A percentile compares a stretch with the other conserved stretches of the same genome.
Evolutionary conservation across 1,140 invertebrate species (phyloP).

Genomic region (Bombus vancouverensis): DNA sequence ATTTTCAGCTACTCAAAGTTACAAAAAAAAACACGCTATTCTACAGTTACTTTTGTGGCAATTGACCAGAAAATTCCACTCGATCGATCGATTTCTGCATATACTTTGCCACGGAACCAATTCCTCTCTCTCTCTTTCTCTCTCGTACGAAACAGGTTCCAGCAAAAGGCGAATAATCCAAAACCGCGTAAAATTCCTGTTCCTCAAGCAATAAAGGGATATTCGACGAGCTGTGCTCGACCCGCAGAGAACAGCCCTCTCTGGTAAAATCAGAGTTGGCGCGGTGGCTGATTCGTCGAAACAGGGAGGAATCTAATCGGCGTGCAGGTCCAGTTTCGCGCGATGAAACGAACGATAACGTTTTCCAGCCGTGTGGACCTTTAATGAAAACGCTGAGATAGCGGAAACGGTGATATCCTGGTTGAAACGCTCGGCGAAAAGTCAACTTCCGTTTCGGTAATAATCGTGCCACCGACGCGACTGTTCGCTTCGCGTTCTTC

Average conservation of each 20-base stretch:
- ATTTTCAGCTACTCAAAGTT: too few relatives aligned
- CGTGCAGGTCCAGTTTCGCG: conserved; percentile 30
- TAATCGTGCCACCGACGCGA: conserved; percentile 15
- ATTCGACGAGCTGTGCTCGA: not conserved
- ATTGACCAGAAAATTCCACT: not conserved
- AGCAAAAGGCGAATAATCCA: too few relatives aligned
- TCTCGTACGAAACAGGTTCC: not conserved
- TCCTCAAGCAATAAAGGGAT: not conserved
- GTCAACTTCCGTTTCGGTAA: conserved; percentile 12
- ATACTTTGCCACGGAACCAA: not conserved
- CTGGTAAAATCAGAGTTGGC: not conserved
- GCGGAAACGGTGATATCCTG: conserved; percentile 32
- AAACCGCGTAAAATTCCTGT: not conserved
- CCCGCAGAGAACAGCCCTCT: not conserved
- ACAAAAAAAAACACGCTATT: too few relatives aligned
- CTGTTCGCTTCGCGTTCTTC: conserved; percentile 3
- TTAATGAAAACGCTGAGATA: conserved; percentile 52
- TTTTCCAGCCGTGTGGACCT: not conserved
- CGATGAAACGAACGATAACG: conserved; percentile 49
- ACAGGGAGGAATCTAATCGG: conserved; percentile 27
- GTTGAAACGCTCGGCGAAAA: conserved; percentile 9
- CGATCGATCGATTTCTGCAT: not conserved
- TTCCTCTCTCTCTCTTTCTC: not conserved
- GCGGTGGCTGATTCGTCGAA: conserved; percentile 3
- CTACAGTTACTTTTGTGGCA: too few relatives aligned